Evolutionary conservation across 1,140 invertebrate species (phyloP).

Genomic region (Tetraneura akinire): DNA sequence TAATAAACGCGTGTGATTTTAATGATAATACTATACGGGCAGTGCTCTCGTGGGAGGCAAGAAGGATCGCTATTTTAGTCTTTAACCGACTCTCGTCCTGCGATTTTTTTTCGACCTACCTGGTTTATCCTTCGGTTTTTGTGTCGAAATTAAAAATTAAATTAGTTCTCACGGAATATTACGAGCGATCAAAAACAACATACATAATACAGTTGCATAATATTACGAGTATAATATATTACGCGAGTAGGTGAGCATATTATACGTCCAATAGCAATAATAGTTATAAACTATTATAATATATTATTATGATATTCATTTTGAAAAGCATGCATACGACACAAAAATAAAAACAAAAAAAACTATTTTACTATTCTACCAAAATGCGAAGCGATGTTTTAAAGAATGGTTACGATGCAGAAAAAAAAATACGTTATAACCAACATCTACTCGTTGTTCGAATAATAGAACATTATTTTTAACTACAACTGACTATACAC

Average conservation of each 20-base stretch:
- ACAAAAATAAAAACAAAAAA: neutral
- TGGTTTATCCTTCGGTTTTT: constrained; percentile 14
- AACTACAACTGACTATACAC: neutral
- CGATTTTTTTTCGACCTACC: neutral
- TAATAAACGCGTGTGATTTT: too few relatives aligned
- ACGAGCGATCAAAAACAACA: neutral
- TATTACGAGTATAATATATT: too few relatives aligned
- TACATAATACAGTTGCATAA: neutral
- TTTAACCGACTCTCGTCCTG: neutral
- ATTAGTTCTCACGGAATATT: neutral
- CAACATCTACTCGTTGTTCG: neutral
- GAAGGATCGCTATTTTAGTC: neutral
- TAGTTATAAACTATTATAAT: too few relatives aligned
- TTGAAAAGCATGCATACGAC: constrained; percentile 24
- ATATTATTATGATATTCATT: neutral
- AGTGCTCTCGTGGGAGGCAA: neutral
- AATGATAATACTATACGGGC: too few relatives aligned
- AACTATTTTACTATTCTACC: constrained; percentile 27
- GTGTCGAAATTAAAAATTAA: neutral
- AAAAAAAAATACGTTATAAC: neutral
- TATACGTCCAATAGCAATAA: too few relatives aligned
- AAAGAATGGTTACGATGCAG: neutral
- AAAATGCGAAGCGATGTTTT: constrained; percentile 26
- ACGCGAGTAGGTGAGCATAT: too few relatives aligned
- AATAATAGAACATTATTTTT: neutral